phyloP scores from a whole-genome alignment of 2,888 invertebrate species.

The Dryocosmus kuriphilus region DNA sequence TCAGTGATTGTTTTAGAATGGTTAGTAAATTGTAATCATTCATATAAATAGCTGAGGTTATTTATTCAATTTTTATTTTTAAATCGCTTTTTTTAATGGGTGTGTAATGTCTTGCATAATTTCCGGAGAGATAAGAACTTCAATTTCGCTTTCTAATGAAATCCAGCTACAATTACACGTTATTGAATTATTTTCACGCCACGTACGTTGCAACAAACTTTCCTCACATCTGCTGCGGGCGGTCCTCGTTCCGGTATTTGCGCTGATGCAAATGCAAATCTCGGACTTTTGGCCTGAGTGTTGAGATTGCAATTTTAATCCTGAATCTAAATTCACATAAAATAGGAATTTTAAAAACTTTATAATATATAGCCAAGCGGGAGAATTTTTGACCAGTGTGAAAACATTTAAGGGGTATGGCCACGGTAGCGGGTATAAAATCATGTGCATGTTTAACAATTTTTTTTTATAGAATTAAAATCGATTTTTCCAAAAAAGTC shows the following conservation, averaged over 20 bases:
- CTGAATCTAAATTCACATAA: background rate
- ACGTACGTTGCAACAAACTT: conserved; percentile 14
- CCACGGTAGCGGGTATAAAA: no score
- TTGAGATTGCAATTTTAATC: background rate
- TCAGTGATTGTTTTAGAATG: background rate
- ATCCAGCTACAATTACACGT: conserved; percentile 28
- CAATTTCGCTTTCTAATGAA: conserved; percentile 26
- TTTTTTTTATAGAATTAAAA: no score
- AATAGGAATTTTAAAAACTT: background rate
- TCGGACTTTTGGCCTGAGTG: background rate
- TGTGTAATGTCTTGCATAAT: conserved; percentile 26
- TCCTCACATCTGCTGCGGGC: conserved; percentile 20
- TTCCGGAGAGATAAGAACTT: conserved; percentile 29
- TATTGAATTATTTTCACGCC: conserved; percentile 38
- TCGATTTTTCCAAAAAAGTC: no score
- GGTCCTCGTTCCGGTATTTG: conserved; percentile 26
- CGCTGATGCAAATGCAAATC: background rate
- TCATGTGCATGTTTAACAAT: no score
- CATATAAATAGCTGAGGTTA: background rate
- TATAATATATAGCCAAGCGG: no score
- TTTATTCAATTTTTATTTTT: background rate
- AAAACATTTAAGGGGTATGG: no score
- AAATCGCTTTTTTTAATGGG: background rate
- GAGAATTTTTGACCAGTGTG: no score
- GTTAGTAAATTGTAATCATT: background rate